Conservation (phyloP, 1,140 invertebrate genomes). For the Anastrepha ludens region DNA sequence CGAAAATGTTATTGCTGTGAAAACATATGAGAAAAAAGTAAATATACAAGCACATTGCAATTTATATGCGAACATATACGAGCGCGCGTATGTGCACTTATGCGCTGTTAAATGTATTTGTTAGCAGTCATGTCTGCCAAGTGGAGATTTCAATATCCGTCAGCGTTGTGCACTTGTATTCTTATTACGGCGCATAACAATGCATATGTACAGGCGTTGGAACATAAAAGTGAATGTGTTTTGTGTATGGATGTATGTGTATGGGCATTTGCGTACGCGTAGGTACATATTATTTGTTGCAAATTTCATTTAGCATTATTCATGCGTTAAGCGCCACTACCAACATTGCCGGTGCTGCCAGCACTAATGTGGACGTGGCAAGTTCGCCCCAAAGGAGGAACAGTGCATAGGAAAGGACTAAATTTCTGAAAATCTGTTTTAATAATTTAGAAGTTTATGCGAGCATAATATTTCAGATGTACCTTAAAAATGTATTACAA, state of each 20-base stretch:
- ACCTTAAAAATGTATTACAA: no score
- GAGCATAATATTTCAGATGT: no score
- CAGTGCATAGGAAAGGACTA: not conserved
- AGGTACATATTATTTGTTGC: constrained; percentile 23
- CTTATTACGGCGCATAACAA: not conserved
- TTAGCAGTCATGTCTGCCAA: constrained; percentile 44
- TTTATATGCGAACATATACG: not conserved
- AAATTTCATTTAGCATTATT: constrained; percentile 52
- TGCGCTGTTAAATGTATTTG: constrained; percentile 28
- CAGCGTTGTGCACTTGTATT: constrained; percentile 26
- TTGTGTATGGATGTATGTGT: not conserved
- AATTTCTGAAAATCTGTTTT: not conserved
- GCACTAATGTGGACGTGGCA: not conserved
- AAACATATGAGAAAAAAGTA: constrained; percentile 21
- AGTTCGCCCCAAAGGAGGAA: not conserved
- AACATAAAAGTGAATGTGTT: constrained; percentile 24
- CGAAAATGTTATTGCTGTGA: constrained; percentile 37
- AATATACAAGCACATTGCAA: not conserved
- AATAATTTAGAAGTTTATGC: no score
- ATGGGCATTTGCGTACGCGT: not conserved
- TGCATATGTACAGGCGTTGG: constrained; percentile 46
- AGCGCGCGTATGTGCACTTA: not conserved
- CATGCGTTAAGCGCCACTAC: constrained; percentile 35
- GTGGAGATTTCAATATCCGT: constrained; percentile 49
- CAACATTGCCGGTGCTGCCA: not conserved